These are phyloP conservation scores for Chaenogobius annularis DNA, from an alignment of 2,113 vertebrate genomes.

Conservation along the genomic window DNA sequence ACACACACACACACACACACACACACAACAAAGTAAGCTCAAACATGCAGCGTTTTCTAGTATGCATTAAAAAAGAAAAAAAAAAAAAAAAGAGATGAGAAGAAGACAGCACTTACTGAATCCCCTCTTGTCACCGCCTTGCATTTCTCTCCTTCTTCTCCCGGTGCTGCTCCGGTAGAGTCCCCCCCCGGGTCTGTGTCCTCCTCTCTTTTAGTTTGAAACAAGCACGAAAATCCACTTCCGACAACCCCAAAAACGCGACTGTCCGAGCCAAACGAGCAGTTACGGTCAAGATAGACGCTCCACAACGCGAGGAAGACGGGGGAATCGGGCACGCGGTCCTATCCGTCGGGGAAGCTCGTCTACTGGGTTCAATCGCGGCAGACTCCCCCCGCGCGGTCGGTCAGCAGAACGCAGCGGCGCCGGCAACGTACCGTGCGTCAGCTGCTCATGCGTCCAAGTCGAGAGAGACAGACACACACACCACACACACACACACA, in stretches of 20 bases:
- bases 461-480: conserved; percentile 10
- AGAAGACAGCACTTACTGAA: conserved; percentile 63
- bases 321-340: conserved; percentile 65
- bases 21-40: conserved; percentile 18
- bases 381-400: conserved; percentile 37
- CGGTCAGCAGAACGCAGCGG: background rate
- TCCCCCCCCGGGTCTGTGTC: background rate
- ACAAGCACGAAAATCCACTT: conserved; percentile 67
- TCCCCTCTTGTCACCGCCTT: conserved; percentile 70
- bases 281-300: conserved; percentile 21
- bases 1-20: too few relatives aligned
- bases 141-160: conserved; percentile 69
- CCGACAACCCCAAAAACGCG: conserved; percentile 10
- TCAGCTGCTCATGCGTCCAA: conserved; percentile 27
- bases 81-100: background rate
- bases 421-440: conserved; percentile 17
- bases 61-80: conserved; percentile 6
- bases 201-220: conserved; percentile 50
- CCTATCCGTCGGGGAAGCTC: conserved; percentile 50
- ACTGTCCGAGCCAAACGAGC: background rate
- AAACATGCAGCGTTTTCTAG: conserved; percentile 38
- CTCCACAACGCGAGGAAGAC: conserved; percentile 27
- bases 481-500: too few relatives aligned
- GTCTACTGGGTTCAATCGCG: conserved; percentile 56
- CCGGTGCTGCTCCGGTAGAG: conserved; percentile 2